Conservation (phyloP, 2,797 vertebrate species). For the Centropyge bicolor region DNA sequence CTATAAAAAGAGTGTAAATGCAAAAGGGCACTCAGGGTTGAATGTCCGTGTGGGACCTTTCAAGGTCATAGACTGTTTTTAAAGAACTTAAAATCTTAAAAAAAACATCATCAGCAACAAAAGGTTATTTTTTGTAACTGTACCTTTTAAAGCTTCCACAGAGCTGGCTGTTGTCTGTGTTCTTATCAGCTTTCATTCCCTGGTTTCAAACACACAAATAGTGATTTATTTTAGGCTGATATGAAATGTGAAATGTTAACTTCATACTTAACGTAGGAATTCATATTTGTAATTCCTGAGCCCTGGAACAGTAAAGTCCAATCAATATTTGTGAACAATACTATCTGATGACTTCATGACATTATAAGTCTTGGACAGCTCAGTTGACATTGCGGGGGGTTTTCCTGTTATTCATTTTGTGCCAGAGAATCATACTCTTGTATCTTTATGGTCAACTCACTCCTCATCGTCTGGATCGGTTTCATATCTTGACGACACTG, state of each 20-base stretch:
- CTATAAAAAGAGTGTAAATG: slow-evolving; percentile 16
- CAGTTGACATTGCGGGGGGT: not conserved
- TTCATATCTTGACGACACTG: slow-evolving; percentile 6
- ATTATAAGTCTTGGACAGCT: not conserved
- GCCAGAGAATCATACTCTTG: slow-evolving; percentile 8
- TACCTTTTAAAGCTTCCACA: slow-evolving; percentile 6
- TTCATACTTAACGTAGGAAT: not conserved
- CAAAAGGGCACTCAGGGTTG: not conserved
- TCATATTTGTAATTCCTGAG: slow-evolving; percentile 9
- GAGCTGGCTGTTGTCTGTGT: not conserved
- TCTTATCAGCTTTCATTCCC: slow-evolving; percentile 2
- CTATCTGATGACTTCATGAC: not conserved
- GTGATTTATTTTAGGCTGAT: not conserved
- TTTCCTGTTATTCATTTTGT: not conserved
- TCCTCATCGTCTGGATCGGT: not conserved
- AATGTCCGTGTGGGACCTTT: not conserved
- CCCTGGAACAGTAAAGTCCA: not conserved
- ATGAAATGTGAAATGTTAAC: not conserved
- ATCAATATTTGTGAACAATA: slow-evolving; percentile 14
- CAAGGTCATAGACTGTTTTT: not conserved
- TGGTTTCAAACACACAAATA: not conserved
- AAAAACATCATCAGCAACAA: not conserved
- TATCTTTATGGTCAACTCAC: not conserved
- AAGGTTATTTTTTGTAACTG: not conserved
- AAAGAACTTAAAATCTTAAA: not conserved